Evolutionary conservation across 2,888 invertebrate genomes (phyloP), one percentile per base, ranked within the genome.

Genomic region (Volucella bombylans): DNA sequence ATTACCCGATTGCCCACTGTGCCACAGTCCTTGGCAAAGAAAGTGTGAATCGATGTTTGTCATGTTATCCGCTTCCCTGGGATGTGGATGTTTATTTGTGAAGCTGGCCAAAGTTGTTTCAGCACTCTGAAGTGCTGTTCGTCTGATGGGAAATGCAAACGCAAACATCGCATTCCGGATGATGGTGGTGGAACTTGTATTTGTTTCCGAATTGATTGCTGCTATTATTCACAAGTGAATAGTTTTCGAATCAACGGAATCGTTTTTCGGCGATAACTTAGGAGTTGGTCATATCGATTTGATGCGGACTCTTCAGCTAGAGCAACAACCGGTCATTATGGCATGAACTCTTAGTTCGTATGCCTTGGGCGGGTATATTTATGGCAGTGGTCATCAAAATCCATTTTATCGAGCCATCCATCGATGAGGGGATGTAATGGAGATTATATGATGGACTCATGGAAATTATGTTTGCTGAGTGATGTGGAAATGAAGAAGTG

Each of bases 371-470:
- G 55, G 50, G 49, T 9, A 85, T 76, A 85, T 85, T 85, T 85
- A 85, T 85, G 85, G 81, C 76, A 77, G 52, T 68, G 81, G 85
- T 72, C 85, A 85, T 85, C 85, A 85, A 85, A 85, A 85, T 81
- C 85, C 57, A 81, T 85, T 85, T 85, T 85, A 85, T 85, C 85
- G 81, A 49, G 31, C 39, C 69, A 61, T 49, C 39, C 11, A 61
- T 79, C 64, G 57, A 47, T 12, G 47, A 45, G 12, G 73, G 72
- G 83, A 45, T 59, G 1, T 47, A 54, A 45, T 61, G 49, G 39
- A 68, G 61, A 68, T 68, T 74, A 47, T 57, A 18, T 18, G 64
- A 76, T 71, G 55, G 50, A 67, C 62, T 72, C 61, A 45, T 49
- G 77, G 65, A 67, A 72, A 72, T 59, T 18, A 72, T 81, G 71